A percentile compares a stretch with the other conserved stretches of the same genome.
Conservation (phyloP, 2,113 vertebrate species). For the Cnemophilus loriae region DNA sequence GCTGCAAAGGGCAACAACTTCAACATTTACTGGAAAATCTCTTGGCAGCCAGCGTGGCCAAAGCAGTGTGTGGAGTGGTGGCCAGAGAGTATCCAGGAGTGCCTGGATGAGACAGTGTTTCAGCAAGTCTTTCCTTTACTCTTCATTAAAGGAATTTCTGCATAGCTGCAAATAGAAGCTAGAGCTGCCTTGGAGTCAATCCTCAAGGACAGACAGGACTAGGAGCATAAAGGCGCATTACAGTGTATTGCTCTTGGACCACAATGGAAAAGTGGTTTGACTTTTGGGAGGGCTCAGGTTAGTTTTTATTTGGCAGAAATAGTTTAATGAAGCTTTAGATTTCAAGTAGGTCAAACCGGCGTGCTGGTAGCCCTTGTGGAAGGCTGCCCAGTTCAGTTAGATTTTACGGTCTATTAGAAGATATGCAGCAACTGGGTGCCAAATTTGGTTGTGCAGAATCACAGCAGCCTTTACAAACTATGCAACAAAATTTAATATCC, state of each 20-base stretch:
- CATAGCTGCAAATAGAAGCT: conserved; percentile 23
- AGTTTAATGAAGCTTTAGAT: not conserved
- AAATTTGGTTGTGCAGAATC: not conserved
- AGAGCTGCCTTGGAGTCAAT: not conserved
- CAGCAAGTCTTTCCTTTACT: conserved; percentile 54
- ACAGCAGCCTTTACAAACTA: not conserved
- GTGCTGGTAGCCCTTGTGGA: not conserved
- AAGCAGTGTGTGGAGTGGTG: not conserved
- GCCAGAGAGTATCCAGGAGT: conserved; percentile 37
- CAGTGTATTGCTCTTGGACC: not conserved
- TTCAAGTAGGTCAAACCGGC: not conserved
- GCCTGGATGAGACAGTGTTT: conserved; percentile 22
- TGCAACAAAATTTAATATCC: not conserved
- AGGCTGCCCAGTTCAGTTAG: not conserved
- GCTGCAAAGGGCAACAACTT: not conserved
- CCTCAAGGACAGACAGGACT: not conserved
- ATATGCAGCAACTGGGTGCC: not conserved
- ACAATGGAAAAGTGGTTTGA: conserved; percentile 23
- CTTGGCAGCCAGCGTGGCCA: not conserved
- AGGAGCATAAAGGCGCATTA: not conserved
- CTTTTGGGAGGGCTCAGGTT: conserved; percentile 13
- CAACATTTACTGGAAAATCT: conserved; percentile 41
- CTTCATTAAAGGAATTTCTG: conserved; percentile 35
- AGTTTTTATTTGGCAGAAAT: not conserved
- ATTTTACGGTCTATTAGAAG: not conserved